phyloP scores from a whole-genome alignment of 2,113 vertebrate genomes.

The western clawed frog (Xenopus tropicalis) region DNA sequence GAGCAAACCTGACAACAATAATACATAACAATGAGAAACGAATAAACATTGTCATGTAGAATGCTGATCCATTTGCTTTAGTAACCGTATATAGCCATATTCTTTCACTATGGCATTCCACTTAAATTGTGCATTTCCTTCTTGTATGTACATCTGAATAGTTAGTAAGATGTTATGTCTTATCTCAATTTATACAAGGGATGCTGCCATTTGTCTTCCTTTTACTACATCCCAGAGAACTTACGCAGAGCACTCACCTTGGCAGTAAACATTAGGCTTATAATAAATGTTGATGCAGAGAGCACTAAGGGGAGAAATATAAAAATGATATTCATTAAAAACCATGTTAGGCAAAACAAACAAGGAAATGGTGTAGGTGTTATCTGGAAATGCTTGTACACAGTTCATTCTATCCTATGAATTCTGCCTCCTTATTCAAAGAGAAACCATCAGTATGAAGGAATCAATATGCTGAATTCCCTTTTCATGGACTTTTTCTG shows the following conservation, averaged over 20 bases:
- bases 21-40: background rate
- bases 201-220: constrained; percentile 9
- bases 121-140: constrained; percentile 15
- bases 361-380: too few species aligned
- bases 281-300: constrained; percentile 19
- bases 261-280: background rate
- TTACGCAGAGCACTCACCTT: constrained; percentile 7
- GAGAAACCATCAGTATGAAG: too few species aligned
- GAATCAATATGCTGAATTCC: too few species aligned
- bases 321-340: too few species aligned
- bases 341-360: too few species aligned
- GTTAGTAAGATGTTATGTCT: constrained; percentile 16
- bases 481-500: too few species aligned
- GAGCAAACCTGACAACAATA: too few species aligned
- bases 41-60: constrained; percentile 7
- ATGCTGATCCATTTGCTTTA: background rate
- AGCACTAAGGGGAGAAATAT: too few species aligned
- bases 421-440: too few species aligned
- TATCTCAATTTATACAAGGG: constrained; percentile 24
- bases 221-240: background rate
- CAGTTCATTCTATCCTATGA: too few species aligned
- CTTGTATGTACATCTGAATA: constrained; percentile 13
- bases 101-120: background rate
- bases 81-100: background rate
- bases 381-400: too few species aligned